Base-by-base conservation (phyloP, 1,140 invertebrate genomes). In the Linepithema humile region DNA sequence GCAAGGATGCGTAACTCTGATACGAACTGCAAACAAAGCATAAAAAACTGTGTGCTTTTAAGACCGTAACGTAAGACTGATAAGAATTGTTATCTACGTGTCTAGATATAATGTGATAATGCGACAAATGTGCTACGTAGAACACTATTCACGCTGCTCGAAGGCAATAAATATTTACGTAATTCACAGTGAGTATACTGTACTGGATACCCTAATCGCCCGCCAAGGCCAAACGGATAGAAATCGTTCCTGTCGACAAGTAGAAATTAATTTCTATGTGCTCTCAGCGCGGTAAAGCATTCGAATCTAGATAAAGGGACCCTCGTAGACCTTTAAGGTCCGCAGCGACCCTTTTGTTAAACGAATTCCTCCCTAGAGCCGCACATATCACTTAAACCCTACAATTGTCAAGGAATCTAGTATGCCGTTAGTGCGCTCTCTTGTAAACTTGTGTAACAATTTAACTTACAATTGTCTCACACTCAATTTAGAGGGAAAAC, bases 261-360 rank as follows among this genome's bases (percentile, higher is more conserved):
- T 65, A 38, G 87, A 86, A 89, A 89, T 89, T 89, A 89, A 89
- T 89, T 88, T 89, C 80, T 70, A 75, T 84, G 74, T 83, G 78
- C 70, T 75, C 80, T 38, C 78, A 50, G 48, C 64, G 38, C 15
- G 26, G 78, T 50, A 12, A 82, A 35, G 57, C 84, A 88, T 86
- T 86, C 88, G 88, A 48, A 88, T 89, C 84, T 70, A 86, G 88
- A 89, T 89, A 89, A 88, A 85, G 32, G 59, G 32, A 84, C 45
- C 73, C 67, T 64, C 29, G 78, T 26, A 23, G 74, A 89, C 80
- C 84, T 89, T 73, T 59, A 59, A 77, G 87, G 78, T 70, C 84
- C 57, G 57, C 23, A 10, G 70, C 73, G 87, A 84, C 84, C 88
- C 88, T 88, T 89, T 88, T 74, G 87, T 84, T 64, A 53, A 83